phyloP scores from a whole-genome alignment of 1,140 invertebrate species.

The Eurytemora carolleeae region DNA sequence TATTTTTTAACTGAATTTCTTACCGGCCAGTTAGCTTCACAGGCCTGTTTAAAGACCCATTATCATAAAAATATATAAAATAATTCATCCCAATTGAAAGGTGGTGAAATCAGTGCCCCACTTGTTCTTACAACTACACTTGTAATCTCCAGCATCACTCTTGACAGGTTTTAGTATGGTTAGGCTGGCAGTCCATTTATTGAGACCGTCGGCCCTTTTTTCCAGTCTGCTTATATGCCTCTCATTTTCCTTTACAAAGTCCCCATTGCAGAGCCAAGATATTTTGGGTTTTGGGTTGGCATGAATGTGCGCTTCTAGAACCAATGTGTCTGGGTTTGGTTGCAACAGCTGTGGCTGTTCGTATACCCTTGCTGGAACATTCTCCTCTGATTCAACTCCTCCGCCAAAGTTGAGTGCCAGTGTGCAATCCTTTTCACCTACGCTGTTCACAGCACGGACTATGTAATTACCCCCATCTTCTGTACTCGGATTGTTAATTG shows the following conservation, averaged over 20 bases:
- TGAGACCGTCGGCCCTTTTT: background rate
- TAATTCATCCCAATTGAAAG: conserved; percentile 10
- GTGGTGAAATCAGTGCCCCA: conserved; percentile 15
- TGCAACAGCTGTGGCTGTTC: conserved; percentile 14
- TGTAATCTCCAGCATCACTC: conserved; percentile 14
- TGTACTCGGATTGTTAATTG: conserved; percentile 1
- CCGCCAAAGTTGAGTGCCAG: conserved; percentile 13
- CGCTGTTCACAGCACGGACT: conserved; percentile 3
- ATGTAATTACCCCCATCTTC: conserved; percentile 13
- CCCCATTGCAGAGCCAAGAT: conserved; percentile 15
- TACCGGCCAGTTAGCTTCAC: too few relatives aligned
- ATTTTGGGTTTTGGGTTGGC: conserved; percentile 14
- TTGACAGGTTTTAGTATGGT: conserved; percentile 7
- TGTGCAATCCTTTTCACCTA: conserved; percentile 15
- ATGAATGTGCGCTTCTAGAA: conserved; percentile 14
- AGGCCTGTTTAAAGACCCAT: too few relatives aligned
- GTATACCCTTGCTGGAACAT: conserved; percentile 4
- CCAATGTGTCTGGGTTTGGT: conserved; percentile 8
- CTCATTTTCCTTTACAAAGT: conserved; percentile 12
- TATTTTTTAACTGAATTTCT: too few relatives aligned
- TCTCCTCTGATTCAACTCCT: background rate
- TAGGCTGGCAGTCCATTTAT: conserved; percentile 13
- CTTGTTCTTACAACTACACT: conserved; percentile 9
- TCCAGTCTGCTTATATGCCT: background rate
- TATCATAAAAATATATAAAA: too few relatives aligned